Evolutionary conservation across 2,888 invertebrate species (phyloP).

Genomic region (Masnerella sp.): DNA sequence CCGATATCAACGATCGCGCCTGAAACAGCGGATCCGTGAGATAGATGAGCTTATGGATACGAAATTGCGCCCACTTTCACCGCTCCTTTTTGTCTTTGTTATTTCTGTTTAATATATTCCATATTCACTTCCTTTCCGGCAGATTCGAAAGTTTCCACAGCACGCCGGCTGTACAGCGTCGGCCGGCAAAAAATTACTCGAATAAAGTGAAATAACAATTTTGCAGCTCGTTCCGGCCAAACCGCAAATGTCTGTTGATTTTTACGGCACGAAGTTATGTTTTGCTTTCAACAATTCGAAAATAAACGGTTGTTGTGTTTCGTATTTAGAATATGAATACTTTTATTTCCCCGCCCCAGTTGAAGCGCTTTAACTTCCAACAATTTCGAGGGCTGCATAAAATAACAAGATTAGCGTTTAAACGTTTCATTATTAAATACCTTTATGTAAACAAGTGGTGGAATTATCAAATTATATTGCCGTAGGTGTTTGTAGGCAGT

Average conservation of each 20-base stretch:
- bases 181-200: not conserved
- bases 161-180: not conserved
- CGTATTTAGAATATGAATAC: not conserved
- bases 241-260: constrained; percentile 1
- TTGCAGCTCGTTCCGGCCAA: not conserved
- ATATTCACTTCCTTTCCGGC: constrained; percentile 22
- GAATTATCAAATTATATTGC: no score
- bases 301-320: not conserved
- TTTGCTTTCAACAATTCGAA: constrained; percentile 2
- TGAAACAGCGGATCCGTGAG: constrained; percentile 30
- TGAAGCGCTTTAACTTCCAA: not conserved
- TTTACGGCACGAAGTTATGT: not conserved
- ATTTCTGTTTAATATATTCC: constrained; percentile 8
- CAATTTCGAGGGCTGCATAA: not conserved
- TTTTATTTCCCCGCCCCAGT: not conserved
- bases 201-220: constrained; percentile 12
- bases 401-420: no score
- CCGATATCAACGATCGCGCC: constrained; percentile 46
- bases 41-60: constrained; percentile 40
- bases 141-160: not conserved
- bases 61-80: constrained; percentile 35
- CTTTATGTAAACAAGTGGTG: no score
- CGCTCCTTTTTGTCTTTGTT: constrained; percentile 16
- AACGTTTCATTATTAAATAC: no score
- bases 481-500: no score